Percentiles rank a stretch among this genome's conserved stretches.
Conservation (phyloP, 2,888 invertebrate genomes). For the Lumbricus terrestris region DNA sequence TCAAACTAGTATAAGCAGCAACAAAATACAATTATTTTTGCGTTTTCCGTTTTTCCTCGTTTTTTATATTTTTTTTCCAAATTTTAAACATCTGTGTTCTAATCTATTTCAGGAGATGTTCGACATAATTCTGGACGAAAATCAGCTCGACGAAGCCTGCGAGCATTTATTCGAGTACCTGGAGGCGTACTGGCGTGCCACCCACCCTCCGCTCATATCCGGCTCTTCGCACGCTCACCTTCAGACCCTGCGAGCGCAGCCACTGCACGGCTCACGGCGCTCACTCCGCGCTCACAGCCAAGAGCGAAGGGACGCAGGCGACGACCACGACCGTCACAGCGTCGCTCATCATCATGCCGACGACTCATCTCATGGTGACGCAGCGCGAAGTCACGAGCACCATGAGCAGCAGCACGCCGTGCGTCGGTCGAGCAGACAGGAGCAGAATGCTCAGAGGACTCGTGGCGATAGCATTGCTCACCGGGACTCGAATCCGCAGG, state of each 20-base stretch:
- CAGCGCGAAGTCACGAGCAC: background rate
- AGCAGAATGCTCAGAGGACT: background rate
- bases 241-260: background rate
- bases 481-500: background rate
- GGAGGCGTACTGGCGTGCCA: conserved; percentile 96
- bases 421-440: background rate
- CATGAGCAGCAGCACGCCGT: background rate
- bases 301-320: background rate
- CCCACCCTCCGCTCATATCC: conserved; percentile 71
- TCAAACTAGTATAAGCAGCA: too few species aligned
- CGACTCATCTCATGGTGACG: background rate
- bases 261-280: background rate
- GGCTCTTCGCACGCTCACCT: background rate
- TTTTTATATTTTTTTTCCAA: too few species aligned
- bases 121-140: conserved; percentile 97
- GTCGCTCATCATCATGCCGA: background rate
- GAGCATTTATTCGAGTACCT: conserved; percentile 97
- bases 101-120: conserved; percentile 83
- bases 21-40: too few species aligned
- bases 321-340: background rate
- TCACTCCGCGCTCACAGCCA: background rate
- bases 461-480: background rate
- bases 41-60: too few species aligned
- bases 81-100: too few species aligned
- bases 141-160: conserved; percentile 98